Evolutionary conservation across 2,888 invertebrate species (phyloP), one percentile per base, ranked within the genome.

Genomic region (Harpalus rufipes): DNA sequence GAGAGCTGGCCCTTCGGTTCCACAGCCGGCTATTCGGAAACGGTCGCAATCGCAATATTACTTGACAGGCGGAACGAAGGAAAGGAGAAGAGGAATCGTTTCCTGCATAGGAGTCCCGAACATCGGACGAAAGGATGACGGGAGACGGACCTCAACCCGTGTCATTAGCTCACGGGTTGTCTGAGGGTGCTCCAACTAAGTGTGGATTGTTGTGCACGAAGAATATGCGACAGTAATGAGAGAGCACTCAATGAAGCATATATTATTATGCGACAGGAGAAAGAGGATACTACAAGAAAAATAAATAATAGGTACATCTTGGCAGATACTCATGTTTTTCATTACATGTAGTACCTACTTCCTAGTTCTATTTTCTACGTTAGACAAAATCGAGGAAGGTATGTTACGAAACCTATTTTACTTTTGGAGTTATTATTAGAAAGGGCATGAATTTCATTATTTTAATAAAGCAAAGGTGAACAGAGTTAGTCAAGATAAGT

Each of bases 11-110:
- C 32, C 32, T 32, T 32, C 32, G 32, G 5, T 32, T 32, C 32
- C 5, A 32, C 32, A 32, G 44, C 44, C 44, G 44, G 10, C 44
- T 32, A 68, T 68, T 44, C 72, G 72, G 72, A 74, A 74, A 74
- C 72, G 72, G 72, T 74, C 41, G 18, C 72, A 44, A 44, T 74
- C 41, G 72, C 72, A 44, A 44, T 74, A 74, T 74, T 16, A 74
- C 18, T 18, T 44, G 72, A 44, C 72, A 68, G 41, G 72, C 72
- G 72, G 72, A 72, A 74, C 72, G 72, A 16, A 74, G 41, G 41
- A 39, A n/a, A n/a, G 21, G 41, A 10, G 72, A 21, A 74, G 44
- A 18, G 7, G 72, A 21, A 51, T 74, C 72, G 72, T 59, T 83
- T 72, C 56, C 76, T 83, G 44, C 12, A 51, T 51, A 12, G 44